Evolutionary conservation across 2,888 invertebrate genomes (phyloP), one percentile per base, ranked within the genome.

Genomic region (Lacanobia wlatinum): DNA sequence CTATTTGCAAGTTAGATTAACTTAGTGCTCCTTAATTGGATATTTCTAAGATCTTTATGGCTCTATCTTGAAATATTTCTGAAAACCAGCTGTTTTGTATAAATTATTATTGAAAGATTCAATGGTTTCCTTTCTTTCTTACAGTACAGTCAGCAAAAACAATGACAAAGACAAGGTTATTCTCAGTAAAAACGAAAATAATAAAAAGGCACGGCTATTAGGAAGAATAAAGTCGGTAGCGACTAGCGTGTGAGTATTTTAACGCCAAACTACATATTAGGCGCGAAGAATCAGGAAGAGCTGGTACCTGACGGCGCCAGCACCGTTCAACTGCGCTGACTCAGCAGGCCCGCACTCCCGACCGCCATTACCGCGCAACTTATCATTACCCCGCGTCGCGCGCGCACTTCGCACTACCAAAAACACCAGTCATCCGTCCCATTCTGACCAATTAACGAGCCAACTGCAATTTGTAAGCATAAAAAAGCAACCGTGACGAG

Each of bases 341-440:
- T 96, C 95, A 95, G 95, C 95, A 93, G 80, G 82, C 84, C 84
- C 85, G 88, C 92, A 91, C 91, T 91, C 90, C 90, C 84, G 86
- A 87, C 86, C 86, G 90, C 92, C 91, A 94, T 93, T 94, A 94
- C 88, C 85, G 83, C 89, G 85, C 88, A 91, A 91, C 90, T 92
- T 90, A 91, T 94, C 91, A 95, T 94, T 95, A 95, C 88, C 91
- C 88, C 90, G 91, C 91, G 91, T 90, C 90, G 92, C 91, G 91
- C 90, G 91, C 92, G 92, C 93, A 94, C 95, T 95, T 94, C 92
- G 94, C 94, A 94, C 92, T 93, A 92, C 91, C 88, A 86, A 92
- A 92, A 93, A 87, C 91, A 90, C 91, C 87, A 94, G 95, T 96
- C 96, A 96, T 94, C 88, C 88, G 84, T 88, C 90, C 92, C 92